Evolutionary conservation across 2,888 invertebrate genomes (phyloP).

Genomic region (Nemurella pictetii): DNA sequence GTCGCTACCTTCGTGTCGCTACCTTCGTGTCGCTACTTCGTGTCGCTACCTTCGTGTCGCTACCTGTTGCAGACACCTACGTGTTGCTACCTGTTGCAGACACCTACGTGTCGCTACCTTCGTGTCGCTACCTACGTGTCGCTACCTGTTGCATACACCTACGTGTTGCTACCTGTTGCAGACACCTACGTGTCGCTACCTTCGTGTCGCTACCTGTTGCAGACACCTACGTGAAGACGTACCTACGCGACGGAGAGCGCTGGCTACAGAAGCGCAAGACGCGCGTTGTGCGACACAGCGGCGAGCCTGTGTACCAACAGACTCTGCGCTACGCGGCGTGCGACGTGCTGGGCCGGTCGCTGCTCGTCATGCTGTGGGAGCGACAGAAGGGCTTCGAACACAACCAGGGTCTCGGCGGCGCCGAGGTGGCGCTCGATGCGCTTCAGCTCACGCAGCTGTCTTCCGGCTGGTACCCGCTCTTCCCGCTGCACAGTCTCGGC

Average conservation of each 20-base stretch:
- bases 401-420: conserved; percentile 78
- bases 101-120: no score
- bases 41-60: no score
- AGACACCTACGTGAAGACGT: conserved; percentile 94
- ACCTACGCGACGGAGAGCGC: conserved; percentile 84
- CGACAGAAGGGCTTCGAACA: conserved; percentile 86
- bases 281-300: conserved; percentile 76
- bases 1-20: no score
- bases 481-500: conserved; percentile 81
- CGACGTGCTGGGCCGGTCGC: conserved; percentile 63
- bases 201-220: no score
- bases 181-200: no score
- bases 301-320: conserved; percentile 85
- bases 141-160: no score
- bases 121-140: no score
- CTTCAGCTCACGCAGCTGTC: conserved; percentile 78
- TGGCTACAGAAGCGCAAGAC: conserved; percentile 92
- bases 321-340: conserved; percentile 76
- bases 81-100: no score
- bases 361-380: conserved; percentile 93
- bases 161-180: no score
- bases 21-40: no score
- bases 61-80: no score
- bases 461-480: conserved; percentile 89
- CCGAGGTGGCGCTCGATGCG: conserved; percentile 81